These are phyloP conservation scores for Trialeurodes vaporariorum DNA, from an alignment of 1,140 invertebrate genomes.

Conservation along the genomic window DNA sequence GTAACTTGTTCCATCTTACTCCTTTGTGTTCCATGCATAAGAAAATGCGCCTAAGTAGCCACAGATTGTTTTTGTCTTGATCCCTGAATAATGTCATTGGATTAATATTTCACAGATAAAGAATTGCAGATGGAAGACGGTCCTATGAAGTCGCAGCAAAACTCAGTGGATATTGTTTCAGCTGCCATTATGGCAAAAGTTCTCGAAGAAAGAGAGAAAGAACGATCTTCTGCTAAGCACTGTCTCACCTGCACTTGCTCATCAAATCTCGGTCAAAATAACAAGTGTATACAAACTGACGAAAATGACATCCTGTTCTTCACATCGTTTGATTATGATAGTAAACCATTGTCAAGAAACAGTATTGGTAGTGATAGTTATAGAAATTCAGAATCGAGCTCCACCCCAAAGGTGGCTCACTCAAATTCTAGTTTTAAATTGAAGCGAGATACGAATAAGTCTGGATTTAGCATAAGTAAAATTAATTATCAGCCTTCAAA, in stretches of 20 bases:
- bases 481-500: background rate
- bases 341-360: background rate
- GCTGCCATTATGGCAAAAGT: slow-evolving; percentile 89
- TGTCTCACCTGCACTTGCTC: slow-evolving; percentile 67
- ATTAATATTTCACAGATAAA: slow-evolving; percentile 27
- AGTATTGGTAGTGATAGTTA: background rate
- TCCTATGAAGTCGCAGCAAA: slow-evolving; percentile 25
- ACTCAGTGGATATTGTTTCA: slow-evolving; percentile 63
- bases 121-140: slow-evolving; percentile 24
- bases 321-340: background rate
- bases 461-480: background rate
- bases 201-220: slow-evolving; percentile 68
- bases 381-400: slow-evolving; percentile 1
- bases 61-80: too few species aligned
- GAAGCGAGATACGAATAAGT: background rate
- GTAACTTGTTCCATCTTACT: too few species aligned
- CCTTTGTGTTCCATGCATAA: too few species aligned
- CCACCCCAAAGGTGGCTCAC: slow-evolving; percentile 2
- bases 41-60: too few species aligned
- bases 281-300: slow-evolving; percentile 7
- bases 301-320: slow-evolving; percentile 2
- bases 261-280: background rate
- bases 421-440: background rate
- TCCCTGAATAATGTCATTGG: too few species aligned
- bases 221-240: slow-evolving; percentile 53